phyloP scores from a whole-genome alignment of 2,113 vertebrate species.

The Nerophis lumbriciformis region DNA sequence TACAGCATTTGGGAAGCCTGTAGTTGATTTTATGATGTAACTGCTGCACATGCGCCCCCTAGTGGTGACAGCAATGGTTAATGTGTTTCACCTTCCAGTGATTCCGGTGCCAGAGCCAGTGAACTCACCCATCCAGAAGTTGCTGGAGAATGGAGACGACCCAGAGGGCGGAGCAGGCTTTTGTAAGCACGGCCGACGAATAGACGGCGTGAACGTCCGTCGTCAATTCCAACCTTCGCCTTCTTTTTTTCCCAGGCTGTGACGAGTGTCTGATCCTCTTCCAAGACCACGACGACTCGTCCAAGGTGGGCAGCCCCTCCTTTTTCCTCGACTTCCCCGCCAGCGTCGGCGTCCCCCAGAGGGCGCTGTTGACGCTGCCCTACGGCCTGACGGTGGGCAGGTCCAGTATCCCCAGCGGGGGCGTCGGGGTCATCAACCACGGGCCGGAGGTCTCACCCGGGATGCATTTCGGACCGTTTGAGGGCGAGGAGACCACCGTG shows the following conservation, averaged over 20 bases:
- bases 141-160: conserved; percentile 49
- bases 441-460: conserved; percentile 63
- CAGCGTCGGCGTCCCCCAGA: conserved; percentile 56
- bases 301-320: conserved; percentile 57
- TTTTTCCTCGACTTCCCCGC: conserved; percentile 73
- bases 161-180: conserved; percentile 32
- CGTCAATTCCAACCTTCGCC: background rate
- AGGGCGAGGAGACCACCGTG: conserved; percentile 69
- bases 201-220: too few species aligned
- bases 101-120: conserved; percentile 22
- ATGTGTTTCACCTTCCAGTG: conserved; percentile 7
- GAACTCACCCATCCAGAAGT: conserved; percentile 52
- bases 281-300: conserved; percentile 60
- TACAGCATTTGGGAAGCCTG: too few species aligned
- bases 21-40: too few species aligned
- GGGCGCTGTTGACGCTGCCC: conserved; percentile 75
- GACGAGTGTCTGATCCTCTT: conserved; percentile 74
- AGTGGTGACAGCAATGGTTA: background rate
- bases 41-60: background rate
- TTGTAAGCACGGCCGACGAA: conserved; percentile 38
- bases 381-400: conserved; percentile 71
- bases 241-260: conserved; percentile 63
- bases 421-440: conserved; percentile 79
- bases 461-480: conserved; percentile 79
- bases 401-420: conserved; percentile 72